A percentile compares a stretch with the other conserved stretches of the same genome.
Evolutionary conservation across 2,888 invertebrate species (phyloP).

Genomic region (Craniophora ligustri): DNA sequence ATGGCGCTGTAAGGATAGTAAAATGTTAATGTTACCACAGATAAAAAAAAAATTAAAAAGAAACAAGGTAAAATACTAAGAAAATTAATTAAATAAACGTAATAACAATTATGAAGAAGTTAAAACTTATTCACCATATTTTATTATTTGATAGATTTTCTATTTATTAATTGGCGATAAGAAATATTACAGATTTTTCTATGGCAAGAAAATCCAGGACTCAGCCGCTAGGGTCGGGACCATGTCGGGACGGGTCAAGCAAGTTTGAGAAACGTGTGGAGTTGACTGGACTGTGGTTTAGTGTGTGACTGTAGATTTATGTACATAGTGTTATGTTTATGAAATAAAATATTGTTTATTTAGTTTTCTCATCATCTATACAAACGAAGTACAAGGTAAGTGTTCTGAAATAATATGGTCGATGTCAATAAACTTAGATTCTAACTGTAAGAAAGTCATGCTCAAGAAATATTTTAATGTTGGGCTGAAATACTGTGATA

Average conservation of each 20-base stretch:
- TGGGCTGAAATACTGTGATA: slow-evolving; percentile 13
- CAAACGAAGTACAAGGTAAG: slow-evolving; percentile 67
- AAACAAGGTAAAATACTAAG: not conserved
- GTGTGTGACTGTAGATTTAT: slow-evolving; percentile 57
- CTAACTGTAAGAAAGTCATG: slow-evolving; percentile 15
- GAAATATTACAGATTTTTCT: slow-evolving; percentile 20
- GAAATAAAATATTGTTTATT: slow-evolving; percentile 62
- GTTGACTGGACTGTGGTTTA: slow-evolving; percentile 58
- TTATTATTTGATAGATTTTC: not conserved
- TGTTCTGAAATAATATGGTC: slow-evolving; percentile 27
- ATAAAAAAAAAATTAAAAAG: not conserved
- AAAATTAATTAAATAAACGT: no score
- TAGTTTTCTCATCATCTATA: slow-evolving; percentile 48
- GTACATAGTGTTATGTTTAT: slow-evolving; percentile 77
- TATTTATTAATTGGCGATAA: slow-evolving; percentile 31
- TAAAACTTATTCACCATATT: no score
- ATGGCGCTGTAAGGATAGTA: not conserved
- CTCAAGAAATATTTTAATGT: slow-evolving; percentile 20
- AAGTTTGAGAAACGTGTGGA: slow-evolving; percentile 38
- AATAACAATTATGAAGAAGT: no score
- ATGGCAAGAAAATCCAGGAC: slow-evolving; percentile 36
- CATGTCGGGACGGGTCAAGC: slow-evolving; percentile 52
- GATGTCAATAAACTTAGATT: slow-evolving; percentile 25
- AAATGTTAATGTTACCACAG: slow-evolving; percentile 5
- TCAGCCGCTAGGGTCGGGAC: slow-evolving; percentile 22